Base-by-base conservation (phyloP, 2,113 vertebrate genomes). In the Pitta sordida region DNA sequence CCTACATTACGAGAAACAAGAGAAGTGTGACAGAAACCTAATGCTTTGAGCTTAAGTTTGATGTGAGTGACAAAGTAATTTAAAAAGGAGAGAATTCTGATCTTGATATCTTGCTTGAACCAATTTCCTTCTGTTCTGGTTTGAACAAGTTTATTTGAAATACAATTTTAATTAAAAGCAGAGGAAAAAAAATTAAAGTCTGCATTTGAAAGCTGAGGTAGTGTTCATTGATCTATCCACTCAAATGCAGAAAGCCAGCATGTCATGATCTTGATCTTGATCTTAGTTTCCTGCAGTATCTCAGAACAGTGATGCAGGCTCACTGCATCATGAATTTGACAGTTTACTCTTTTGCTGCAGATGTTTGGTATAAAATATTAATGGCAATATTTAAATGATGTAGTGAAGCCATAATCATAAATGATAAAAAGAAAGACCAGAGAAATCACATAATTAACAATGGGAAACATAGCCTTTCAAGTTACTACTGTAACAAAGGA, bases 1-100 rank as follows among this genome's bases (percentile, higher is more conserved):
- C 68, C 77, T 88, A 30, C 90, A 94, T 88, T 59, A 88, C 67
- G 79, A 95, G 91, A 96, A 97, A 97, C 92, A 96, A 95, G 88
- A 89, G 26, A 93, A 94, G 41, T 87, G 53, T 95, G 95, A 96
- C 89, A 80, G 81, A 93, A 95, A 69, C 87, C 94, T 94, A 95
- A 96, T 67, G 62, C 60, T 97, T 95, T 95, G 79, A 93, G 93
- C 83, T 96, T 96, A 96, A 96, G 91, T 74, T 95, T 94, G 58
- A 86, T 78, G 65, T 26, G 91, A 97, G 71, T 90, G 92, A 93
- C 80, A 90, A 97, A 96, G 78, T 90, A 94, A 97, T 96, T 97
- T 96, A 91, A 88, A 91, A 82, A 87, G 46, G 22, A 95, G 69
- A 91, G 77, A 95, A 91, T 92, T 94, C 49, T 95, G 92, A 95